phyloP scores from a whole-genome alignment of 2,113 vertebrate species.

The Platycercus adscitus region DNA sequence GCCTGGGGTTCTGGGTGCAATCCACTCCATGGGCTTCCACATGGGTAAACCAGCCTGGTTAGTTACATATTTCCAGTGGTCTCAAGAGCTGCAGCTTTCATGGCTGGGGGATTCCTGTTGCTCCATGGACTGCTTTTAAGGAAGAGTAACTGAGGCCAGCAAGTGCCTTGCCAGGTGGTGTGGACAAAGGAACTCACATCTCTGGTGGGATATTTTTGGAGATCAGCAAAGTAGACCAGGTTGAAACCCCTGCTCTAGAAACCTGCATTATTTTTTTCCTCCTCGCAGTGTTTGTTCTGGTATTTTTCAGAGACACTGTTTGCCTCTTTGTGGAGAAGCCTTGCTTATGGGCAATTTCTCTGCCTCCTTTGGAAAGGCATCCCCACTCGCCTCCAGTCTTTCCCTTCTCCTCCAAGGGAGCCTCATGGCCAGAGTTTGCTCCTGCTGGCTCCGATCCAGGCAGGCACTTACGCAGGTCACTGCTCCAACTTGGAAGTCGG shows the following conservation, averaged over 20 bases:
- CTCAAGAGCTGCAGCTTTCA: not conserved
- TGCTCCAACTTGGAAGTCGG: not conserved
- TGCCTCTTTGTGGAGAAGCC: not conserved
- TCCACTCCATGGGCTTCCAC: not conserved
- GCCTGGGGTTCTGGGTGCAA: not conserved
- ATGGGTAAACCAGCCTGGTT: not conserved
- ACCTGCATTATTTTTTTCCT: not conserved
- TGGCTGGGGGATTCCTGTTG: not conserved
- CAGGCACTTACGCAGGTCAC: conserved; percentile 39
- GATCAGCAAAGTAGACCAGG: conserved; percentile 1
- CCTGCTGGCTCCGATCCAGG: not conserved
- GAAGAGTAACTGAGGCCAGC: conserved; percentile 6
- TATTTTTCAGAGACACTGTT: not conserved
- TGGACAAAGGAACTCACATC: not conserved
- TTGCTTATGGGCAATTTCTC: not conserved
- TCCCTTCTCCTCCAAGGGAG: not conserved
- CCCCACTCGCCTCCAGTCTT: not conserved
- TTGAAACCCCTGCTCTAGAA: conserved; percentile 20
- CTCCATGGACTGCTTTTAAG: not conserved
- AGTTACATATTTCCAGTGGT: not conserved
- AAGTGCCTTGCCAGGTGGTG: not conserved
- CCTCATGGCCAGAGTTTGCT: conserved; percentile 29
- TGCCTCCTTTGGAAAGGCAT: conserved; percentile 29
- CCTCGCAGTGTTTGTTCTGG: not conserved
- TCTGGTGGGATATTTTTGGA: conserved; percentile 11